A percentile compares a stretch with the other conserved stretches of the same genome.
Evolutionary conservation across 2,113 vertebrate genomes (phyloP).

Genomic region (Pedionomus torquatus): DNA sequence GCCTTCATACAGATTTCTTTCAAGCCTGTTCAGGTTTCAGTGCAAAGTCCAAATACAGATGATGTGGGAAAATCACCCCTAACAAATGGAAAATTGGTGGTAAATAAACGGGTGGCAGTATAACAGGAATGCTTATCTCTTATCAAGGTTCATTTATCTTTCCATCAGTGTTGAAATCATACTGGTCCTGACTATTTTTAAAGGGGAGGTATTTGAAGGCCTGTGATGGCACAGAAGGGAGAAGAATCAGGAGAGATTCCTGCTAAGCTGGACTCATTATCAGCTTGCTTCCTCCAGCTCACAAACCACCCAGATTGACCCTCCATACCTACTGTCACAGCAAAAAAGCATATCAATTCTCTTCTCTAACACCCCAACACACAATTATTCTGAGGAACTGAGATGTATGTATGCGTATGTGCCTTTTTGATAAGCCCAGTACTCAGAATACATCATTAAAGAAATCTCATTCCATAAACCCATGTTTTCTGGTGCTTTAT

Average conservation of each 20-base stretch:
- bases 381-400: neutral
- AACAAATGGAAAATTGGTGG: neutral
- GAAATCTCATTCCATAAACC: neutral
- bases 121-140: neutral
- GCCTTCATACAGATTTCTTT: neutral
- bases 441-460: neutral
- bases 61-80: neutral
- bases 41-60: neutral
- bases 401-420: neutral
- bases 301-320: neutral
- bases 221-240: neutral
- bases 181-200: neutral
- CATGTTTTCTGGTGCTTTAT: neutral
- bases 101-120: neutral
- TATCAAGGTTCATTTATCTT: neutral
- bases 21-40: neutral
- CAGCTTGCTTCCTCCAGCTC: neutral
- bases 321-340: neutral
- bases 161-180: neutral
- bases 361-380: neutral
- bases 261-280: neutral
- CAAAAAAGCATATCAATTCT: neutral
- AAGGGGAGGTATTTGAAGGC: neutral
- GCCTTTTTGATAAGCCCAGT: neutral
- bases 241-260: neutral